Percentiles rank a stretch among this genome's conserved stretches.
phyloP scores from a whole-genome alignment of 2,797 vertebrate genomes.

The Lepilemur ruficaudatus region DNA sequence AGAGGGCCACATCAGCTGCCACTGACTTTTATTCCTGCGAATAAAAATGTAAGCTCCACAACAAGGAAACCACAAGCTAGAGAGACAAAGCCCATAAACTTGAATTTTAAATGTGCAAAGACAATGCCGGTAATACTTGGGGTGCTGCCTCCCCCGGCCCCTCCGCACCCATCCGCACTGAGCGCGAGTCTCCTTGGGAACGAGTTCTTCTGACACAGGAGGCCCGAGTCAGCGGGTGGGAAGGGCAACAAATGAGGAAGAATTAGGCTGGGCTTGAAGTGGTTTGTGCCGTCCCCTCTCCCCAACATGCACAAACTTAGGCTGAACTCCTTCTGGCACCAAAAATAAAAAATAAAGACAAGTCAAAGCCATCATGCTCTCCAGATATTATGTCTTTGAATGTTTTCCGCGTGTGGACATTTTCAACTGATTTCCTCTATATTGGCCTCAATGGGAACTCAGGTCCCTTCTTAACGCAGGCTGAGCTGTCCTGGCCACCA shows the following conservation, averaged over 20 bases:
- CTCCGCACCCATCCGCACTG: neutral
- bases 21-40: slow-evolving; percentile 52
- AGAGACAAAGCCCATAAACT: slow-evolving; percentile 9
- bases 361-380: slow-evolving; percentile 34
- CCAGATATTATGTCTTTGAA: slow-evolving; percentile 6
- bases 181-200: neutral
- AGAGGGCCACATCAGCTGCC: slow-evolving; percentile 31
- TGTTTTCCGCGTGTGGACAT: slow-evolving; percentile 48
- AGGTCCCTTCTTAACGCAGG: neutral
- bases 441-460: slow-evolving; percentile 7
- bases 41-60: slow-evolving; percentile 54
- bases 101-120: slow-evolving; percentile 12
- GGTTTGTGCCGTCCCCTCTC: neutral
- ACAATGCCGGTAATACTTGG: neutral
- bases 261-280: neutral
- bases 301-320: neutral
- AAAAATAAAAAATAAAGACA: neutral
- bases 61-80: neutral
- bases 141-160: neutral
- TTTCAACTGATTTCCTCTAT: slow-evolving; percentile 58
- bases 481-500: neutral
- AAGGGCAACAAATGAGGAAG: neutral
- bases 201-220: neutral
- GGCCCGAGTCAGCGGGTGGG: neutral
- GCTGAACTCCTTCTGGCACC: neutral